A percentile compares a stretch with the other conserved stretches of the same genome.
Conservation (phyloP, 2,113 vertebrate genomes). For the Semnornis frantzii region DNA sequence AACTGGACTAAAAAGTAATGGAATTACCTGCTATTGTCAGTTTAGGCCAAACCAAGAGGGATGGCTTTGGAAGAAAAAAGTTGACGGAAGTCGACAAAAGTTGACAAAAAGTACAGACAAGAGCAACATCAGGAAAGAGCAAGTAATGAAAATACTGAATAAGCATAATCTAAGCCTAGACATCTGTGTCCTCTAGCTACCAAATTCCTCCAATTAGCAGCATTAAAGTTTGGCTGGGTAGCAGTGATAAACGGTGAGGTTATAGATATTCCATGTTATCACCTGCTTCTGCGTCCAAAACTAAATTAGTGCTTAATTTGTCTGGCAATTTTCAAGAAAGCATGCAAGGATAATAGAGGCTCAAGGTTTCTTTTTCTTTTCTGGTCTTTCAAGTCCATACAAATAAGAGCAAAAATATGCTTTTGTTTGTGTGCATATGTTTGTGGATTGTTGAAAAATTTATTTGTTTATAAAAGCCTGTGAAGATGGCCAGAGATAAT, state of each 20-base stretch:
- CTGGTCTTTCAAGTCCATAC: not conserved
- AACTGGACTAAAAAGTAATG: not conserved
- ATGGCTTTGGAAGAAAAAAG: not conserved
- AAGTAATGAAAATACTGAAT: not conserved
- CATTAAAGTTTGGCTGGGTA: slow-evolving; percentile 1
- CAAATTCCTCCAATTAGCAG: not conserved
- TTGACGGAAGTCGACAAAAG: not conserved
- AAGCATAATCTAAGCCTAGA: not conserved
- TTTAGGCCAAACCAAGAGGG: not conserved
- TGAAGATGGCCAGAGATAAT: not conserved
- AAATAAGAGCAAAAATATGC: not conserved
- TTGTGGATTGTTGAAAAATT: not conserved
- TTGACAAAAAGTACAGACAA: not conserved
- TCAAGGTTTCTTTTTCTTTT: not conserved
- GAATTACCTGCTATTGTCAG: not conserved
- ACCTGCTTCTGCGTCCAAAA: not conserved
- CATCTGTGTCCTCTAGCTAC: not conserved
- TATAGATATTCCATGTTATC: not conserved
- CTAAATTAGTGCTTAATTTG: not conserved
- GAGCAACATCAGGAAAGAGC: not conserved
- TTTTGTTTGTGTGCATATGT: not conserved
- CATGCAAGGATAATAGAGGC: not conserved
- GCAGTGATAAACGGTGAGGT: not conserved
- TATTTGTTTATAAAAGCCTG: not conserved
- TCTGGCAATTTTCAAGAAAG: not conserved